Conservation (phyloP, 1,140 invertebrate species). For the Phymorhynchus buccinoides region DNA sequence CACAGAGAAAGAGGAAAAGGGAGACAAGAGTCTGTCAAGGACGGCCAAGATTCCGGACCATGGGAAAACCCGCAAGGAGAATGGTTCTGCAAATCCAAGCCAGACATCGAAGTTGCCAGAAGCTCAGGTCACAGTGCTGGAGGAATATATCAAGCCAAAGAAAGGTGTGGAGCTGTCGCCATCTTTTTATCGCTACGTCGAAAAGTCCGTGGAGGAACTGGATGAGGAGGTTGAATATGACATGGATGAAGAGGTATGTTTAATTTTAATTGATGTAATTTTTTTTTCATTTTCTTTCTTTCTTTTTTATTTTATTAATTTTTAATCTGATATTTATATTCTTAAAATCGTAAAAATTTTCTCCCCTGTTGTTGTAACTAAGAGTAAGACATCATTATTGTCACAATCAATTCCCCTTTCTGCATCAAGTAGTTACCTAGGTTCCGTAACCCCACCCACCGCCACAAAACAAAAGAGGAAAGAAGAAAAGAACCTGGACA, state of each 20-base stretch:
- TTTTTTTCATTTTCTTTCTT: background rate
- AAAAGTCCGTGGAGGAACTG: slow-evolving; percentile 93
- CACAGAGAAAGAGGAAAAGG: slow-evolving; percentile 71
- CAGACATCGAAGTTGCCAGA: slow-evolving; percentile 80
- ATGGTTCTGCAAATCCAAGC: slow-evolving; percentile 37
- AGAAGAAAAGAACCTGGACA: too few relatives aligned
- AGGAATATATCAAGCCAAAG: slow-evolving; percentile 82
- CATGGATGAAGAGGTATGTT: slow-evolving; percentile 89
- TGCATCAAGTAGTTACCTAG: too few relatives aligned
- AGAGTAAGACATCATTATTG: too few relatives aligned
- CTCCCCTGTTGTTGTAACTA: too few relatives aligned
- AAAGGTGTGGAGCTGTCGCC: slow-evolving; percentile 86
- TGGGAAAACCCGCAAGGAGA: slow-evolving; percentile 66
- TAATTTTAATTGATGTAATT: background rate
- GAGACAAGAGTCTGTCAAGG: slow-evolving; percentile 66
- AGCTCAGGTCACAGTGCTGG: slow-evolving; percentile 85
- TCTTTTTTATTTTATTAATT: background rate
- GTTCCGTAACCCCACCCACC: too few relatives aligned
- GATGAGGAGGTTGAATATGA: slow-evolving; percentile 97
- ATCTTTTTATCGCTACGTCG: slow-evolving; percentile 90
- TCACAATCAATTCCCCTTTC: too few relatives aligned
- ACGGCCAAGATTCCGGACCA: slow-evolving; percentile 56
- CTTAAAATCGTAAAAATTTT: too few relatives aligned
- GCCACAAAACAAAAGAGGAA: too few relatives aligned
- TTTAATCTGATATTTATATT: too few relatives aligned